Base-by-base conservation (phyloP, 2,888 invertebrate species). In the Cephus nigrinus region DNA sequence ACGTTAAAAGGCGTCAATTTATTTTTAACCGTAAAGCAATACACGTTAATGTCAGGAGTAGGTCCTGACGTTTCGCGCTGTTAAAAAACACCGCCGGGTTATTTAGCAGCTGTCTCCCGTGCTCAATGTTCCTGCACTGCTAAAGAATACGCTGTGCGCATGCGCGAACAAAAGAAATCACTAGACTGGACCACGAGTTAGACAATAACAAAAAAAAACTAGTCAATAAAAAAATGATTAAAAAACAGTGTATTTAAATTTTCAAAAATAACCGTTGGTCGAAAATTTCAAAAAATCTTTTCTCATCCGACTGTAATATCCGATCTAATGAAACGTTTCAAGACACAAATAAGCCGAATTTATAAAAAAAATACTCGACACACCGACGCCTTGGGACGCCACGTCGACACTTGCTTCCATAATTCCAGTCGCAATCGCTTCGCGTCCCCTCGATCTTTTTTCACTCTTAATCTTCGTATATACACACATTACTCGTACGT, bases 401-500 rank as follows among this genome's bases (percentile, higher is more conserved):
- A 23, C 55, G 55, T 55, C 23, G 23, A 55, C 55, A 55, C 55
- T 55, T 55, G 23, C 55, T 55, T 55, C 15, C 23, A 23, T 23
- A 55, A 55, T 55, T 55, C 23, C 23, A 23, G 15, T 23, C 55
- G 55, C 55, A 55, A 55, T 15, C 55, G 55, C 55, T 55, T 23
- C 23, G 9, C 23, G 5, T 9, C 23, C 55, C 55, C 23, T 55
- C 55, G 55, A 55, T 55, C 55, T 55, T 55, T 55, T 55, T 9
- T 15, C 23, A 55, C 68, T 72, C 55, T 32, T 55, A 75, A 68
- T 34, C 12, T 40, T 34, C 31, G 11, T 69, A 31, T 36, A 15
- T n/a, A 34, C 30, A 12, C 9, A 12, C 72, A 75, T 78, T n/a
- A 73, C 55, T 68, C 33, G 36, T 75, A 74, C 75, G 68, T 75